Evolutionary conservation across 2,113 vertebrate genomes (phyloP), one percentile per base, ranked within the genome.

Genomic region (Serranochromis macrocephalus): DNA sequence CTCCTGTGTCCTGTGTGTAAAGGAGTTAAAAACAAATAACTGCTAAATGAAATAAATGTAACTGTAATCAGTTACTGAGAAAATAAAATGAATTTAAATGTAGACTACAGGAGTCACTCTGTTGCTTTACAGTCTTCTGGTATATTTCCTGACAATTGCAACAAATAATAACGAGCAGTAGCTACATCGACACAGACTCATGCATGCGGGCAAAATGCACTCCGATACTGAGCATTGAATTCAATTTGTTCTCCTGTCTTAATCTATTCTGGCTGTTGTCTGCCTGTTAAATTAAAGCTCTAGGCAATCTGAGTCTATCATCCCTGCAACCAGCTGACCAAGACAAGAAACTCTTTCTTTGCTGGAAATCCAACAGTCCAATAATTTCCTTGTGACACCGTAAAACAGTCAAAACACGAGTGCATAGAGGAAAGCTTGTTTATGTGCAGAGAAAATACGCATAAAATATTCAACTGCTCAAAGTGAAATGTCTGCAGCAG

Each of bases 401-500:
- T 16, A 1, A 75, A 75, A 31, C 16, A 49, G 16, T 47, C 16
- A 0, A 75, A 75, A 12, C 42, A 12, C 3, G 24, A 19, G 8
- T 73, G 21, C 14, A 26, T 1, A 73, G 9, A 19, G 24, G 42
- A 49, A 5, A 49, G 24, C 24, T 78, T 78, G 42, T 78, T 49
- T 12, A 49, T 12, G 9, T 31, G 24, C 66, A 3, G 66, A 24
- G 38, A 24, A 9, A 71, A 1, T 1, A 3, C 0, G 8, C 13
- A 24, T 29, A 3, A 29, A 75, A 75, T 29, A 0, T 26, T 49
- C 24, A 49, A 4, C 19, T 29, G 71, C 9, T 75, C 71, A 7
- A 29, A 49, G 66, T 24, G 0, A 42, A 68, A 68, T 14, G 1
- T 40, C 12, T 24, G 0, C 12, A 42, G 66, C 36, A 40, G 38